Conservation (phyloP, 2,113 vertebrate genomes). For the Apteryx owenii region DNA sequence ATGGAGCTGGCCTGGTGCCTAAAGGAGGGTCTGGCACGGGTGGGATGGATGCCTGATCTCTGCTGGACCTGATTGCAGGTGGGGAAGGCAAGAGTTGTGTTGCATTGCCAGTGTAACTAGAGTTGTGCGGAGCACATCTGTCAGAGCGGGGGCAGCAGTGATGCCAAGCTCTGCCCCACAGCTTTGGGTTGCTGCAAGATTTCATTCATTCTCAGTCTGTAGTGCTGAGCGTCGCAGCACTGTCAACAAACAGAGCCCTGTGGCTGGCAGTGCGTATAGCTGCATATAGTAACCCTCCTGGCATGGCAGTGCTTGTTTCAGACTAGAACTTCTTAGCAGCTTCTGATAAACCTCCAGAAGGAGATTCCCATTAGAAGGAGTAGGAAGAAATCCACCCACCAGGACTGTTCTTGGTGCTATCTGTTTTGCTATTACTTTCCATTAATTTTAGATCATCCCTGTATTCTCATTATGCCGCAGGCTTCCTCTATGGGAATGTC, state of each 20-base stretch:
- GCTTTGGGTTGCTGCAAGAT: neutral
- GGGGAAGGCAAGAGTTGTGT: neutral
- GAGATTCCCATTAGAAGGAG: neutral
- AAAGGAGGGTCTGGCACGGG: neutral
- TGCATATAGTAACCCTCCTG: neutral
- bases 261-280: neutral
- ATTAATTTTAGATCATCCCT: neutral
- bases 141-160: neutral
- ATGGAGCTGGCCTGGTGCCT: neutral
- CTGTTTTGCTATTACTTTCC: neutral
- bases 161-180: neutral
- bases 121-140: neutral
- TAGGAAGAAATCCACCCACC: neutral
- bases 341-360: neutral
- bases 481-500: neutral
- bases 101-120: neutral
- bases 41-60: neutral
- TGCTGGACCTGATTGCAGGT: neutral
- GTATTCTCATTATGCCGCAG: neutral
- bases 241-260: neutral
- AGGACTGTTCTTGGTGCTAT: neutral
- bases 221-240: neutral
- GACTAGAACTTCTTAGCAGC: neutral
- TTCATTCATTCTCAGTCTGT: neutral
- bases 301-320: neutral